Evolutionary conservation across 2,888 invertebrate species (phyloP), one percentile per base, ranked within the genome.

Genomic region (Chalcosyrphus nemorum): DNA sequence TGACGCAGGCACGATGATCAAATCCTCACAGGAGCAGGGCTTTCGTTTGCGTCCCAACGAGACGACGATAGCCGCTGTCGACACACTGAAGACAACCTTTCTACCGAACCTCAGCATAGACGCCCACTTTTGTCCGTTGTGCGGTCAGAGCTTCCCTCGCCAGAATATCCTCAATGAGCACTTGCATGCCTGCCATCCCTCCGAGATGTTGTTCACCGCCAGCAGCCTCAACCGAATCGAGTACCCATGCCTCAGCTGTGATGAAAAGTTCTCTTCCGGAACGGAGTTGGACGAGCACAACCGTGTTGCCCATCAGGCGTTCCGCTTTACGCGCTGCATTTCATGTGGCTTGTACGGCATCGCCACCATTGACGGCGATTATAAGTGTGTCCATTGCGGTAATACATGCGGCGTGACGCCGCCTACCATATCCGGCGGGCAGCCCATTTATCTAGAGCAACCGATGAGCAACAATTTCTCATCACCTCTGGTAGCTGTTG

Each of bases 11-110:
- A 77, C 87, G 87, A 90, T 90, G 90, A 88, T 90, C 87, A 90
- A 90, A 88, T 90, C 90, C 87, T 89, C 89, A 87, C 90, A 90
- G 89, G 90, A 90, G 89, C 88, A 90, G 88, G 90, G 91, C 86
- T 89, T 90, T 88, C 88, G 75, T 50, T 75, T 74, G 65, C 86
- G 75, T 19, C 84, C 86, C 75, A 78, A 80, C 56, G 80, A 80
- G 59, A 82, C 75, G n/a, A 86, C 86, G 32, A 81, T 81, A 35
- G 43, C 86, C 19, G 76, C 86, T 6, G 90, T 90, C 88, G 91
- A 90, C 75, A 88, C 90, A 74, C 86, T 90, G 17, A 90, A 90
- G 86, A 89, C 91, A 86, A 87, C 90, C 45, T 90, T 90, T 88
- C 87, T 91, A 81, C 90, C 90, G 57, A 91, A 91, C 87, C 88